Conservation (phyloP, 2,888 invertebrate genomes). For the Antheraea assamensis region DNA sequence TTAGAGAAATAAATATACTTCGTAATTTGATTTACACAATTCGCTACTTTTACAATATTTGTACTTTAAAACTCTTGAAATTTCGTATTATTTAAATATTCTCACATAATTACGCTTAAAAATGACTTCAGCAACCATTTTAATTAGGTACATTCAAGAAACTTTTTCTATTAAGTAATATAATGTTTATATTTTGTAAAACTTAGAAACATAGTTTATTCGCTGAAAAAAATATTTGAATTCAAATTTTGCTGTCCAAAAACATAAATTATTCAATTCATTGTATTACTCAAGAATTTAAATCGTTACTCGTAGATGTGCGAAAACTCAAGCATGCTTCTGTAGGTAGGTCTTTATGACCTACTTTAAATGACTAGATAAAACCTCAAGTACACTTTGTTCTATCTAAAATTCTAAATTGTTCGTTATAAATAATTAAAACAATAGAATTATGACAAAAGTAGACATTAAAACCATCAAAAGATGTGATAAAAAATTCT, state of each 20-base stretch:
- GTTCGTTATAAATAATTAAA: slow-evolving; percentile 50
- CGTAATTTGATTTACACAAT: too few species aligned
- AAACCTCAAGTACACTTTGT: slow-evolving; percentile 58
- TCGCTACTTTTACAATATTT: too few species aligned
- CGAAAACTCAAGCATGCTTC: background rate
- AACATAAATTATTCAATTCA: slow-evolving; percentile 47
- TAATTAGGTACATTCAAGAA: background rate
- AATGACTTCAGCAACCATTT: background rate
- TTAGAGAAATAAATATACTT: too few species aligned
- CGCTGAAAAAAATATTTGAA: background rate
- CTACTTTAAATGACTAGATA: background rate
- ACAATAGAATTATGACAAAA: slow-evolving; percentile 66
- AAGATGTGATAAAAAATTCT: slow-evolving; percentile 43
- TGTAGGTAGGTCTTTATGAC: background rate
- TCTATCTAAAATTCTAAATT: slow-evolving; percentile 51
- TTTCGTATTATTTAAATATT: background rate
- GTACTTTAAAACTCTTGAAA: too few species aligned
- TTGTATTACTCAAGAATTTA: slow-evolving; percentile 23
- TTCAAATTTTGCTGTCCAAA: slow-evolving; percentile 50
- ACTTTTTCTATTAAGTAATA: background rate
- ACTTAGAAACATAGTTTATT: slow-evolving; percentile 1
- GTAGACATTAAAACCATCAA: slow-evolving; percentile 51
- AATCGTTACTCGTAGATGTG: background rate
- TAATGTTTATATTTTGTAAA: background rate
- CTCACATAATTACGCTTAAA: too few species aligned